Percentiles rank a stretch among this genome's conserved stretches.
Evolutionary conservation across 2,888 invertebrate species (phyloP).

Genomic region (Julus scanicus): DNA sequence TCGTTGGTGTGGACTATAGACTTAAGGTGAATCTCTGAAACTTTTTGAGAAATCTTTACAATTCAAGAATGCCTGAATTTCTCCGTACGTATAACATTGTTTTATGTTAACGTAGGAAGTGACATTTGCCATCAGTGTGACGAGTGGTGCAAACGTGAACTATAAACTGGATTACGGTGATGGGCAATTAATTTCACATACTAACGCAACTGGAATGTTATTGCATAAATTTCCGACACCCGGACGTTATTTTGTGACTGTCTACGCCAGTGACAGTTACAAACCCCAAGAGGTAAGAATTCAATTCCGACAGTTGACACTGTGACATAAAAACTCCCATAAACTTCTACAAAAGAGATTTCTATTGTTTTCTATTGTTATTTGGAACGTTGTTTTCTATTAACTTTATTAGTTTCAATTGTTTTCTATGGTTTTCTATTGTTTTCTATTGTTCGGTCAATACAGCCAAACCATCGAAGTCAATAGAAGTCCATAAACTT

Average conservation of each 20-base stretch:
- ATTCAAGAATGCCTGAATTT: neutral
- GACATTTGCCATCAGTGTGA: slow-evolving; percentile 51
- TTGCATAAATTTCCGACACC: slow-evolving; percentile 48
- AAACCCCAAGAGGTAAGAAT: slow-evolving; percentile 46
- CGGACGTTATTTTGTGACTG: slow-evolving; percentile 49
- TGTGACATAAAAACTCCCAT: neutral
- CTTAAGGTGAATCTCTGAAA: too few relatives aligned
- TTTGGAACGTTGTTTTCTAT: too few relatives aligned
- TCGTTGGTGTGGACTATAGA: too few relatives aligned
- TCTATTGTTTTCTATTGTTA: too few relatives aligned
- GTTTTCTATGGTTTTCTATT: too few relatives aligned
- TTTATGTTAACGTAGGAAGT: slow-evolving; percentile 41
- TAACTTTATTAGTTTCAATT: too few relatives aligned
- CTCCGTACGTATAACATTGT: neutral
- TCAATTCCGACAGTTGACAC: too few relatives aligned
- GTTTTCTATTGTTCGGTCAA: too few relatives aligned
- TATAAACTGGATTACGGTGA: slow-evolving; percentile 55
- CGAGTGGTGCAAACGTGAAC: slow-evolving; percentile 32
- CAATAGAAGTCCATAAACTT: too few relatives aligned
- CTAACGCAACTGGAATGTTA: slow-evolving; percentile 53
- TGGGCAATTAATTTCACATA: neutral
- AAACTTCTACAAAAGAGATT: too few relatives aligned
- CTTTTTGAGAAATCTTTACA: neutral
- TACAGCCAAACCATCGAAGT: too few relatives aligned
- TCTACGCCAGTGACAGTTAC: slow-evolving; percentile 55